A percentile compares a stretch with the other conserved stretches of the same genome.
Evolutionary conservation across 92 coral and sea anemone species (phyloP).

Genomic region (Bergia sp.): DNA sequence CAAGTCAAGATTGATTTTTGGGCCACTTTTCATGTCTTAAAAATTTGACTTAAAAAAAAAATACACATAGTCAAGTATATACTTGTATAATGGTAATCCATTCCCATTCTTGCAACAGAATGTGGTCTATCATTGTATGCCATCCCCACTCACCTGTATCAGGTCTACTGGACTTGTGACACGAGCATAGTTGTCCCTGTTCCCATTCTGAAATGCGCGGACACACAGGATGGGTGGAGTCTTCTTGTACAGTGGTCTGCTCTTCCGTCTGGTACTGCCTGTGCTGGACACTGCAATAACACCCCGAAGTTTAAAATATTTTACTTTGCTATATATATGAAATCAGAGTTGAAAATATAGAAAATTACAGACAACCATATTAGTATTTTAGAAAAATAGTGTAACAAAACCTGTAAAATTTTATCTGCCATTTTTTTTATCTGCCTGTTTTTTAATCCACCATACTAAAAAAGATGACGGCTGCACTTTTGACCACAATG

Average conservation of each 20-base stretch:
- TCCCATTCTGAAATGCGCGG: slow-evolving; percentile 95
- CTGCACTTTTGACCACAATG: too few relatives aligned
- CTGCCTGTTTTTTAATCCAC: too few relatives aligned
- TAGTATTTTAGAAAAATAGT: too few relatives aligned
- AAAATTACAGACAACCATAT: neutral
- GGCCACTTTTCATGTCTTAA: too few relatives aligned
- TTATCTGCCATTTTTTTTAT: too few relatives aligned
- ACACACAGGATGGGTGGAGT: slow-evolving; percentile 77
- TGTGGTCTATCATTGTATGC: neutral
- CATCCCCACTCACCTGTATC: slow-evolving; percentile 54
- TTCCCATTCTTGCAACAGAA: neutral
- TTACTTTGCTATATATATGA: neutral
- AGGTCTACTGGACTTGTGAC: slow-evolving; percentile 87
- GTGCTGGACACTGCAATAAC: slow-evolving; percentile 51
- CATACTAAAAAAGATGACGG: too few relatives aligned
- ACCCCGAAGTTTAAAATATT: neutral
- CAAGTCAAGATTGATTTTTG: too few relatives aligned
- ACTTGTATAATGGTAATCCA: too few relatives aligned
- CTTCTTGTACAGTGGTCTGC: slow-evolving; percentile 80
- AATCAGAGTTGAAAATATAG: neutral
- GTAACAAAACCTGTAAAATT: too few relatives aligned
- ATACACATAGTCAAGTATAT: too few relatives aligned
- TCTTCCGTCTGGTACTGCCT: slow-evolving; percentile 55
- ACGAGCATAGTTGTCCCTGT: slow-evolving; percentile 88
- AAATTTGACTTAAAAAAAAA: too few relatives aligned